Base-by-base conservation (phyloP, 2,888 invertebrate genomes). In the Keiferia lycopersicella region DNA sequence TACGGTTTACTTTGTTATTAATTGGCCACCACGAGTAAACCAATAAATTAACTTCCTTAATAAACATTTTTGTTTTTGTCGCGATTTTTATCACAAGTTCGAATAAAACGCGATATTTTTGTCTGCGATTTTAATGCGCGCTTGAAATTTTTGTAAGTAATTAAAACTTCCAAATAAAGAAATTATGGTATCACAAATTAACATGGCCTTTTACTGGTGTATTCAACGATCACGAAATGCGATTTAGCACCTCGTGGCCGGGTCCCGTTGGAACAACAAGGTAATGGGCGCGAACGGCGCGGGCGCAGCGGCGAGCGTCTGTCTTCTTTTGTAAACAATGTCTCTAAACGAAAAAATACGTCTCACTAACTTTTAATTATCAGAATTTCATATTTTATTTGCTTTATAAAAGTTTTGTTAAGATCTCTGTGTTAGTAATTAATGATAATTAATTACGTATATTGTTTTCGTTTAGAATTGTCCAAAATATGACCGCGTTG, bases 201-300 rank as follows among this genome's bases (percentile, higher is more conserved):
- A 81, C 84, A 81, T 78, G 68, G 76, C 75, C 79, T 83, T 81
- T 84, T 84, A 83, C 81, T 76, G 73, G 71, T 74, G 75, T 79
- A 83, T 84, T 83, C 79, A 80, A 78, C 78, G 79, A 82, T 86
- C 89, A 90, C 88, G 90, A 82, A 84, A 77, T 75, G 72, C 73
- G 73, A 79, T 79, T 91, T 90, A 90, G 82, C 89, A 88, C 86
- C 86, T 86, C 75, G 76, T 74, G 75, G 75, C 75, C 79, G 80
- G 76, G 76, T 76, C 70, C 75, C 74, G 71, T 73, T 71, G 73
- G 69, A 73, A 71, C 69, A 73, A 71, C 67, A 67, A 67, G 67
- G 70, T 69, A 67, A 62, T 66, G 65, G 63, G 66, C 56, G 56
- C 65, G 64, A 66, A 57, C 57, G 8, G 20, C 51, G 18, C 20